phyloP scores from a whole-genome alignment of 1,140 invertebrate genomes.

The Drosophila repletoides region DNA sequence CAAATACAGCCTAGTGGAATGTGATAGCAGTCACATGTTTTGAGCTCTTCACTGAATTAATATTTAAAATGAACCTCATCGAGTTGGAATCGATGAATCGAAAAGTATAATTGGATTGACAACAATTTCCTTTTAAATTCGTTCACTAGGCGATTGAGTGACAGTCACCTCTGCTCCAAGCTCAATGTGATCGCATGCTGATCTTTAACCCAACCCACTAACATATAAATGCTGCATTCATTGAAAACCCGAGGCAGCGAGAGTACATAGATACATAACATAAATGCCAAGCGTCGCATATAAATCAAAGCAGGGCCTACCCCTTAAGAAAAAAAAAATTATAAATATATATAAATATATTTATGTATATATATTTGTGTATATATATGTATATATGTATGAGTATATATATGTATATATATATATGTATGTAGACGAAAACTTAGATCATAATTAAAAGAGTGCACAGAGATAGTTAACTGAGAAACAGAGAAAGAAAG shows the following conservation, averaged over 20 bases:
- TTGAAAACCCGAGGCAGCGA: background rate
- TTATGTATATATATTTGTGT: no score
- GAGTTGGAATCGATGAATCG: no score
- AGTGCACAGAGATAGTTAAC: conserved; percentile 25
- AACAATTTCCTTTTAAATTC: no score
- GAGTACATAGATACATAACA: no score
- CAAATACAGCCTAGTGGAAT: no score
- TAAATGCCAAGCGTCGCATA: conserved; percentile 67
- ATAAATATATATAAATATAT: conserved; percentile 7
- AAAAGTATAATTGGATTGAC: no score
- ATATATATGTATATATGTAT: no score
- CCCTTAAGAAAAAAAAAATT: background rate
- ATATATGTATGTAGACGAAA: background rate
- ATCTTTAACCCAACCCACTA: conserved; percentile 48
- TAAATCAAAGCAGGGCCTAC: conserved; percentile 51
- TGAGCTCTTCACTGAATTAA: no score
- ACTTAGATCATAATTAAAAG: conserved; percentile 40
- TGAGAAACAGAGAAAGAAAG: background rate
- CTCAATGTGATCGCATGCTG: conserved; percentile 9
- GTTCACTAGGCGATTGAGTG: conserved; percentile 14
- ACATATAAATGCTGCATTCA: conserved; percentile 34
- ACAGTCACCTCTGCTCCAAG: background rate
- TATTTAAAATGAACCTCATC: no score
- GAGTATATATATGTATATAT: no score
- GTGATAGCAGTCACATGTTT: no score